Evolutionary conservation across 2,113 vertebrate species (phyloP), one percentile per base, ranked within the genome.

Genomic region (Motacilla tschutschensis): DNA sequence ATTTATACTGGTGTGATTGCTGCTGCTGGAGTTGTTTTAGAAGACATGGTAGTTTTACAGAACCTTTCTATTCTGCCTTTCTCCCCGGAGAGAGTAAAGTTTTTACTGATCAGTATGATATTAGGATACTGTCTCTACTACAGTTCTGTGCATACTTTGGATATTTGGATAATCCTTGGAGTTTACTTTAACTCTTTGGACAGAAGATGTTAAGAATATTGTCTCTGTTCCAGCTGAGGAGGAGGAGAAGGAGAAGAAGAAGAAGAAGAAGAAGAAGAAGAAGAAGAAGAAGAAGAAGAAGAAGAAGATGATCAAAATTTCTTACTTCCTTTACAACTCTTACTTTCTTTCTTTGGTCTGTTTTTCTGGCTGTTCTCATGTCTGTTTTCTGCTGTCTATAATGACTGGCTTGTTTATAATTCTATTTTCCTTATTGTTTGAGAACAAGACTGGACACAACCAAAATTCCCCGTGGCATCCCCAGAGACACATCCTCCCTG

Each of bases 361-460:
- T 86, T 86, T 74, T 88, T 73, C 41, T 81, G 66, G 14, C 72
- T 90, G 10, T 48, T 82, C 11, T 79, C 36, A 36, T 33, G 38
- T 28, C 51, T 92, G 14, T 70, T 82, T 94, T 86, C 47, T 67
- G 25, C 82, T 4, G 3, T 57, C 69, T 85, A 17, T 59, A 74
- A 48, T 71, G 33, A 57, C 38, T 79, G 60, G 31, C 79, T 88
- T 87, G 58, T 71, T 92, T 86, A 86, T 54, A 48, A 40, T 83
- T 83, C 44, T 73, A 0, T 77, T 88, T 92, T 85, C 21, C 36
- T 91, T 90, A 85, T 86, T 14, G 1, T 83, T 87, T 81, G 47
- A 76, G 71, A 83, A 90, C 94, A 95, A 94, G 93, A 95, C 88
- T 86, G 84, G 90, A 89, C 93, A 70, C 36, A 92, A 44, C 83